These are phyloP conservation scores for Orthosia incerta DNA, from an alignment of 2,888 invertebrate species.

Conservation along the genomic window DNA sequence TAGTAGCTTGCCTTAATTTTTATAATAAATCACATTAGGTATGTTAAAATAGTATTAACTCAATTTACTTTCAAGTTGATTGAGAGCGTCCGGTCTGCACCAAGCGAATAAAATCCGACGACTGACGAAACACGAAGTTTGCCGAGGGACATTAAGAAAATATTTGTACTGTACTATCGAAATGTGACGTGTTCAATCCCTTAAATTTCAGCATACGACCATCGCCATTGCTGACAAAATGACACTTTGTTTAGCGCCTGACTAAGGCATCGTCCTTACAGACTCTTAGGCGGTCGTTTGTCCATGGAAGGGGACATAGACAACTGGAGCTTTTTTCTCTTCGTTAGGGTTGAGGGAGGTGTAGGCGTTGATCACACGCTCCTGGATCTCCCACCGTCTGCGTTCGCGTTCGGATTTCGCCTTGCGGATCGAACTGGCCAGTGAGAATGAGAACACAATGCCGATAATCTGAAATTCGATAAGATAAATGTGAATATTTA, in stretches of 20 bases:
- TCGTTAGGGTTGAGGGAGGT: conserved; percentile 84
- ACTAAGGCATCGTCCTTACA: conserved; percentile 22
- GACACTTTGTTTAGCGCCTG: not conserved
- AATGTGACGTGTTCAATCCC: no score
- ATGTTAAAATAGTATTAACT: no score
- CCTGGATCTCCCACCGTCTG: conserved; percentile 93
- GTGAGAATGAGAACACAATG: conserved; percentile 96
- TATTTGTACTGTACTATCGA: no score
- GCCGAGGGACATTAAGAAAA: no score
- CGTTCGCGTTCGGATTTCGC: conserved; percentile 94
- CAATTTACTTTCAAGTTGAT: no score
- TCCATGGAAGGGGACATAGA: conserved; percentile 89
- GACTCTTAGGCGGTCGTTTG: conserved; percentile 78
- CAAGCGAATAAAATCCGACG: no score
- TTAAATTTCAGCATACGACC: no score
- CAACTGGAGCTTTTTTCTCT: conserved; percentile 83
- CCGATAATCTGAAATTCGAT: conserved; percentile 93
- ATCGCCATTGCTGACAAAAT: no score
- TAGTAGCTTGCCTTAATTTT: no score
- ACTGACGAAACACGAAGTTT: no score
- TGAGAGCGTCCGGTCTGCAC: no score
- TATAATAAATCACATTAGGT: no score
- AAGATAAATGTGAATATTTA: conserved; percentile 48
- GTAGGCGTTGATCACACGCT: conserved; percentile 90
- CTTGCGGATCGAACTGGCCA: conserved; percentile 96